Evolutionary conservation across 2,888 invertebrate species (phyloP).

Genomic region (Labia minor): DNA sequence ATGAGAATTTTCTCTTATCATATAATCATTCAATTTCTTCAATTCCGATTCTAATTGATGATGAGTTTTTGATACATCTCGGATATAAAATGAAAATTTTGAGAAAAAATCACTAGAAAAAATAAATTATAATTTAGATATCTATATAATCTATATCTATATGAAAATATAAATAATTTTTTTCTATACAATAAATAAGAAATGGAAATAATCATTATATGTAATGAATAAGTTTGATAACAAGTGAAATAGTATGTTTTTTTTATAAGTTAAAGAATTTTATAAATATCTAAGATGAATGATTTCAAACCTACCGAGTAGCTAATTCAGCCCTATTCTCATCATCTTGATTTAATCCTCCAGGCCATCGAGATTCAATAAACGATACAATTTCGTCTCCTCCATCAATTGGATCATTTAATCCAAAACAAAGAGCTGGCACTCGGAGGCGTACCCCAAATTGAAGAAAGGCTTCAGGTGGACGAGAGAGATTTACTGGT

Average conservation of each 20-base stretch:
- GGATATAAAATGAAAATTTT: slow-evolving; percentile 27
- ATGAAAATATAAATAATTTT: not conserved
- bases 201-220: too few species aligned
- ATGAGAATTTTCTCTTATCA: slow-evolving; percentile 19
- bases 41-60: slow-evolving; percentile 27
- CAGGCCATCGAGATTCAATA: slow-evolving; percentile 26
- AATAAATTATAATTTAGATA: too few species aligned
- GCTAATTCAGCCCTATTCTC: slow-evolving; percentile 26
- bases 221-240: too few species aligned
- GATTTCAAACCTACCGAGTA: slow-evolving; percentile 25
- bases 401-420: slow-evolving; percentile 26
- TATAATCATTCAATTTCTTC: slow-evolving; percentile 21
- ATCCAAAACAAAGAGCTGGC: slow-evolving; percentile 23
- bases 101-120: slow-evolving; percentile 28
- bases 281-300: too few species aligned
- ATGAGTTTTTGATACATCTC: slow-evolving; percentile 27
- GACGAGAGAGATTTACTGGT: slow-evolving; percentile 27
- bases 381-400: slow-evolving; percentile 27
- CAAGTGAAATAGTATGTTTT: too few species aligned
- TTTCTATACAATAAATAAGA: too few species aligned
- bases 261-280: too few species aligned
- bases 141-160: not conserved
- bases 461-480: slow-evolving; percentile 25
- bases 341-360: slow-evolving; percentile 25
- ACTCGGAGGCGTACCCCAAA: slow-evolving; percentile 27